Conservation (phyloP, 2,113 vertebrate species). For the Bos taurus region ARS-UCD2.0 NC_037349.1:9147501-9148000, state of each 20-base stretch:
- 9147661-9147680: not conserved
- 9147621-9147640: not conserved
- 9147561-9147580: not conserved
- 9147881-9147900: not conserved
- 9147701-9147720: not conserved
- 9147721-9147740: not conserved
- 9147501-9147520: not conserved
- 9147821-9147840: not conserved
- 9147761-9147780: not conserved
- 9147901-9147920: not conserved
- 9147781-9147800: not conserved
- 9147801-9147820: not conserved
- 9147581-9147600: not conserved
- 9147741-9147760: not conserved
- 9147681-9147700: not conserved
- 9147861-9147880: not conserved
- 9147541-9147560: not conserved
- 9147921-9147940: not conserved
- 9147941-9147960: not conserved
- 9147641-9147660: not conserved
- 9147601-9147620: not conserved
- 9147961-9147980: not conserved
- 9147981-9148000: not conserved
- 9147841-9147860: not conserved
- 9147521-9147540: not conserved